Evolutionary conservation across 2,797 vertebrate species (phyloP).

Genomic region (Luscinia megarhynchos): DNA sequence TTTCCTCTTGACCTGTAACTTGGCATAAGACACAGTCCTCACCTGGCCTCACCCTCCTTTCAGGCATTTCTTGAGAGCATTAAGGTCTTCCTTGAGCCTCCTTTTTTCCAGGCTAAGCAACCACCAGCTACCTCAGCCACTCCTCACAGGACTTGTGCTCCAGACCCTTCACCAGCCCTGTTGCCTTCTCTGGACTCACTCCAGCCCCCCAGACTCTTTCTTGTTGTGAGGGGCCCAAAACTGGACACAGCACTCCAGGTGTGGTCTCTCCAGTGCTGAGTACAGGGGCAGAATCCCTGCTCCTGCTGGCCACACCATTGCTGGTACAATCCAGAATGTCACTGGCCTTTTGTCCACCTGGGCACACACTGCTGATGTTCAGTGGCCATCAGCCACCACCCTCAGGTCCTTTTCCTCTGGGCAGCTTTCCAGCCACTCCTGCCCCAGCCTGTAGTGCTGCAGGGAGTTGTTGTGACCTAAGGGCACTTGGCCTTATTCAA

Average conservation of each 20-base stretch:
- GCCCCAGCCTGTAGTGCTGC: neutral
- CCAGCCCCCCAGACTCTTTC: neutral
- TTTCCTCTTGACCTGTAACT: neutral
- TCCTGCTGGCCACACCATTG: neutral
- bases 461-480: neutral
- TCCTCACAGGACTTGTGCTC: neutral
- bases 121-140: fast-evolving
- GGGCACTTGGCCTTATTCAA: neutral
- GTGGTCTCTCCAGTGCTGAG: fast-evolving
- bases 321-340: neutral
- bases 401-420: neutral
- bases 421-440: neutral
- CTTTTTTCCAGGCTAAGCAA: neutral
- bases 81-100: neutral
- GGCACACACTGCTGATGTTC: fast-evolving
- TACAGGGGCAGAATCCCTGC: fast-evolving
- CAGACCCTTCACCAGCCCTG: fast-evolving
- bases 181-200: neutral
- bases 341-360: neutral
- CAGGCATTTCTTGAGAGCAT: neutral
- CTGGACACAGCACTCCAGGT: fast-evolving
- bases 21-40: neutral
- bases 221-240: neutral
- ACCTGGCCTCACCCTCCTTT: neutral
- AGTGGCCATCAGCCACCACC: fast-evolving